Conservation (phyloP, 2,888 invertebrate genomes). For the Dioctria linearis region DNA sequence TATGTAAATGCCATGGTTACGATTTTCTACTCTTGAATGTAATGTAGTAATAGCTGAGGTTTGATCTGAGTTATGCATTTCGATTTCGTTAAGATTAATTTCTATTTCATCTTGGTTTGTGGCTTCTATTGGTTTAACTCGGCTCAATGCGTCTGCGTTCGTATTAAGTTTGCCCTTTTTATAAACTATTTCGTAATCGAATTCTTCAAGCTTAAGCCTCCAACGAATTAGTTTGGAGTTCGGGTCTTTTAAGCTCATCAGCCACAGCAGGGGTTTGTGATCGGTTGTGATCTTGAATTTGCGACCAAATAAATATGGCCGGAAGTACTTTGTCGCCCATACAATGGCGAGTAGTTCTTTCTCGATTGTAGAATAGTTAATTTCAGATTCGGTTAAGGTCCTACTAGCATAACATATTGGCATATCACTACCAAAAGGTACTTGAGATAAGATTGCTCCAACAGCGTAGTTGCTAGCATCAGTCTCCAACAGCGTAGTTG, state of each 20-base stretch:
- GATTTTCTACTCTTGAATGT: constrained; percentile 47
- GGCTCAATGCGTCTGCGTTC: constrained; percentile 59
- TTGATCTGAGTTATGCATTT: constrained; percentile 6
- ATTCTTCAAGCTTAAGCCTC: constrained; percentile 59
- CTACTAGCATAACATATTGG: constrained; percentile 53
- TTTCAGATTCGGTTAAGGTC: constrained; percentile 50
- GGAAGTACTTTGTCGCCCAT: constrained; percentile 54
- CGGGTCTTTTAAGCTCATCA: constrained; percentile 43
- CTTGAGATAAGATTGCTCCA: constrained; percentile 38
- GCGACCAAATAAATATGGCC: constrained; percentile 44
- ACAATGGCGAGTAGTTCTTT: constrained; percentile 50
- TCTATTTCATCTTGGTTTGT: no score
- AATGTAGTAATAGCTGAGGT: neutral
- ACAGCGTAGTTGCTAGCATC: constrained; percentile 53
- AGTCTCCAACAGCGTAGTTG: no score
- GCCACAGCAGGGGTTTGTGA: constrained; percentile 48
- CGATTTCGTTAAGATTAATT: neutral
- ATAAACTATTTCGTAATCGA: constrained; percentile 59
- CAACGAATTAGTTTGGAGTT: constrained; percentile 50
- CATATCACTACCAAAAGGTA: constrained; percentile 50
- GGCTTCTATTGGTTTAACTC: no score
- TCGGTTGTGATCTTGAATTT: constrained; percentile 55
- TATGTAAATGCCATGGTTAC: constrained; percentile 40
- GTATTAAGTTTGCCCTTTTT: constrained; percentile 59
- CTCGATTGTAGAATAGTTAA: constrained; percentile 50